These are phyloP conservation scores for Leuciscus waleckii DNA, from an alignment of 2,797 vertebrate genomes.

Conservation along the genomic window DNA sequence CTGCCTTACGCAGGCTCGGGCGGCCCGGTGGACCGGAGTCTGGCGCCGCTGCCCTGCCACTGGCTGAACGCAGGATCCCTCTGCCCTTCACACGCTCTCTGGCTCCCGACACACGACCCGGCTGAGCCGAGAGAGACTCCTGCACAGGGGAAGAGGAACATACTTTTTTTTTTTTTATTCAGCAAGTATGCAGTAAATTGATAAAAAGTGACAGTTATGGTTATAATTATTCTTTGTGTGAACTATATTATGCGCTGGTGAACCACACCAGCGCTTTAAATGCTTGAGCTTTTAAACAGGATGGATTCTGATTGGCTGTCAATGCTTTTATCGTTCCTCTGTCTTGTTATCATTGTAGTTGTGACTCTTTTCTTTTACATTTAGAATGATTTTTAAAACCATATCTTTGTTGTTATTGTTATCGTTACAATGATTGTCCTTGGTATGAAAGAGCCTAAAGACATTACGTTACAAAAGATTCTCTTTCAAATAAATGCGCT, in stretches of 20 bases:
- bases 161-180: fast-evolving
- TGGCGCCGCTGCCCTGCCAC: constrained; percentile 79
- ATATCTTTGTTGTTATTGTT: background rate
- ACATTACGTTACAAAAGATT: no score
- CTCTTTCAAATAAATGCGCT: no score
- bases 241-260: no score
- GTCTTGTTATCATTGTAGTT: no score
- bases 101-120: constrained; percentile 84
- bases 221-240: no score
- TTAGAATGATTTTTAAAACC: background rate
- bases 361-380: background rate
- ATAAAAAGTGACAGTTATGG: background rate
- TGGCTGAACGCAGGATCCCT: constrained; percentile 88
- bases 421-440: background rate
- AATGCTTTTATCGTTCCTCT: no score
- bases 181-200: background rate
- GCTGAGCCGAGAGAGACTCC: constrained; percentile 91
- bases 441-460: no score
- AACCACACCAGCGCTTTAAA: no score
- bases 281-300: background rate
- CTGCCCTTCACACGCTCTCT: constrained; percentile 80
- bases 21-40: constrained; percentile 72
- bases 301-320: no score
- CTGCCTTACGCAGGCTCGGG: constrained; percentile 82
- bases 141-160: constrained; percentile 80